Base-by-base conservation (phyloP, 2,888 invertebrate genomes). In the Drosophila parthenogenetica region DNA sequence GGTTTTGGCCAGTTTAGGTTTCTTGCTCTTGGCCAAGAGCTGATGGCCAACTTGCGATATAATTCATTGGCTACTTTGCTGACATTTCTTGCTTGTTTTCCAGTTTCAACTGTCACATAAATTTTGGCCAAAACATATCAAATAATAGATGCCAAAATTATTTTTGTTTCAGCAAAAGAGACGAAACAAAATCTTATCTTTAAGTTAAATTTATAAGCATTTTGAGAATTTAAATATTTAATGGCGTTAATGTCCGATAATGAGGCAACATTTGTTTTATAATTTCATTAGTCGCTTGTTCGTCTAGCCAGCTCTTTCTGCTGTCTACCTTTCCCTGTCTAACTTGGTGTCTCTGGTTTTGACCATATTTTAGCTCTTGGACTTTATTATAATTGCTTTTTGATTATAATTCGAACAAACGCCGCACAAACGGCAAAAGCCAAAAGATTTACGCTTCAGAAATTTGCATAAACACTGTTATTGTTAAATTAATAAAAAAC, bases 251-350 rank as follows among this genome's bases (percentile, higher is more conserved):
- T 89, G 89, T 89, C 77, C 80, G 69, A 86, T 86, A 86, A 86
- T 86, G 89, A 86, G 83, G 80, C 67, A 89, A 89, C 85, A 89
- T 86, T 86, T 86, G 80, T 86, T 86, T 86, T 88, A 86, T 86
- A 89, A 86, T 86, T 86, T 86, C 85, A 86, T 86, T 86, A 86
- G 89, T 60, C 68, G 71, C 75, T 70, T 77, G 83, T 84, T 22
- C 22, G 22, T 73, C 19, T 5, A 16, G 11, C 25, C 39, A 35
- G 7, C 17, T 25, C 37, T 10, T 29, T 42, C 14, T 7, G n/a
- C n/a, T 22, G 22, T 1, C 5, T 5, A 5, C 5, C 37, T 39
- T 29, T 29, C 4, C 5, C 48, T 16, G n/a, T 48, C 10, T 43
- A 29, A 1, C 29, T 29, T 2, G 13, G 2, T 13, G 35, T 35